Evolutionary conservation across 2,113 vertebrate genomes (phyloP).

Genomic region (Syngnathoides biaculeatus): DNA sequence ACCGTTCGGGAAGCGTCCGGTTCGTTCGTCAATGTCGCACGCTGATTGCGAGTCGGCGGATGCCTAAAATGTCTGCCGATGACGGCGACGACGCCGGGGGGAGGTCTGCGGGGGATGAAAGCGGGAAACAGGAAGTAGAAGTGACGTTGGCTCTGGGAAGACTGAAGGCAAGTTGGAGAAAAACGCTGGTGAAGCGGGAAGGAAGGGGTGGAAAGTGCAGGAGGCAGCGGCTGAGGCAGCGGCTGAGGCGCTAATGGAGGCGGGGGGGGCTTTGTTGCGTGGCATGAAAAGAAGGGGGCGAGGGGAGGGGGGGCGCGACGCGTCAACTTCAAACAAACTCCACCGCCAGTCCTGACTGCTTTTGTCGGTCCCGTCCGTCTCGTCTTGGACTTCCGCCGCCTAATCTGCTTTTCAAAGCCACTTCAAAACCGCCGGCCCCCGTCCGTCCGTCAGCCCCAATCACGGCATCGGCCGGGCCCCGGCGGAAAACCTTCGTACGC

Average conservation of each 20-base stretch:
- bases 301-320: slow-evolving; percentile 29
- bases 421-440: slow-evolving; percentile 70
- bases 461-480: slow-evolving; percentile 68
- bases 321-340: slow-evolving; percentile 74
- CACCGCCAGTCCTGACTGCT: slow-evolving; percentile 70
- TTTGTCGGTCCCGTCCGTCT: slow-evolving; percentile 63
- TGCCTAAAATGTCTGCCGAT: neutral
- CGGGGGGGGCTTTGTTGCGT: neutral
- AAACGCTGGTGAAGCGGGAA: slow-evolving; percentile 30
- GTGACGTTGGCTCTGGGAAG: slow-evolving; percentile 23
- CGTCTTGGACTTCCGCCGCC: slow-evolving; percentile 21
- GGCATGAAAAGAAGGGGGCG: neutral
- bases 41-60: neutral
- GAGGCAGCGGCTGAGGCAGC: slow-evolving; percentile 21
- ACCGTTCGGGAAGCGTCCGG: neutral
- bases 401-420: slow-evolving; percentile 74
- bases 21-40: neutral
- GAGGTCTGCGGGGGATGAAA: neutral
- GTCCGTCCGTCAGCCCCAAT: slow-evolving; percentile 75
- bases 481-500: slow-evolving; percentile 63
- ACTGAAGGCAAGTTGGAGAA: slow-evolving; percentile 25
- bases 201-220: slow-evolving; percentile 26
- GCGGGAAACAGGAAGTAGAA: slow-evolving; percentile 9
- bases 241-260: neutral
- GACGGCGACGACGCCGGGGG: slow-evolving; percentile 3